These are phyloP conservation scores for Mus minutoides DNA, from an alignment of 2,797 vertebrate species.

Conservation along the genomic window DNA sequence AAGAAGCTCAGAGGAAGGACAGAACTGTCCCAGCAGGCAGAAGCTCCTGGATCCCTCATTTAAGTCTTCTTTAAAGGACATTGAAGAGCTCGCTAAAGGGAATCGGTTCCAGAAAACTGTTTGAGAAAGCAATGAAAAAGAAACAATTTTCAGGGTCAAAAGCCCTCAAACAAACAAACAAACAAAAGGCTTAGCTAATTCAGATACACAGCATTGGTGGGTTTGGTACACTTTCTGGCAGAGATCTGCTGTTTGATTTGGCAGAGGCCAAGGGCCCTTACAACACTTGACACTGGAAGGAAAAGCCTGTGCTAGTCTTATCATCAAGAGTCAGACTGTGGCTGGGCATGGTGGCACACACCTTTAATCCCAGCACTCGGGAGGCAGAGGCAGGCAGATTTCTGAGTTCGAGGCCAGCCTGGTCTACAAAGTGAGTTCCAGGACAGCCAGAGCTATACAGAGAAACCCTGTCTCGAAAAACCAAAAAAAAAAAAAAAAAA, in stretches of 20 bases:
- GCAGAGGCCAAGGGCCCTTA: not conserved
- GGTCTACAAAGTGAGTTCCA: too few relatives aligned
- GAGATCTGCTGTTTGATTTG: not conserved
- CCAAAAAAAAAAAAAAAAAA: too few relatives aligned
- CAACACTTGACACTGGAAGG: not conserved
- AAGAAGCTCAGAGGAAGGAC: not conserved
- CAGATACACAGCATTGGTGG: not conserved
- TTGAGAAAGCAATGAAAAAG: conserved; percentile 36
- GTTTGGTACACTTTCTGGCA: not conserved
- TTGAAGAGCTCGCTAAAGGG: conserved; percentile 14
- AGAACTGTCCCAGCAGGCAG: not conserved
- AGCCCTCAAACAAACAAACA: not conserved
- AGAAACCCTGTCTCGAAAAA: too few relatives aligned
- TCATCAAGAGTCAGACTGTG: not conserved
- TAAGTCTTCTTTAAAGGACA: conserved; percentile 22
- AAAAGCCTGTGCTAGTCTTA: not conserved
- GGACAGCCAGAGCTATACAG: too few relatives aligned
- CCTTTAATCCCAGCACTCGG: too few relatives aligned
- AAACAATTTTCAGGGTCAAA: conserved; percentile 18
- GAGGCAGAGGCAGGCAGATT: too few relatives aligned
- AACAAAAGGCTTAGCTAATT: not conserved
- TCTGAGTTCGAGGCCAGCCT: too few relatives aligned
- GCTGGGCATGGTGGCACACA: too few relatives aligned
- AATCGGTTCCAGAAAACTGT: not conserved
- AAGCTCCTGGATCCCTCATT: not conserved